A percentile compares a stretch with the other conserved stretches of the same genome.
Evolutionary conservation across 2,797 vertebrate genomes (phyloP).

Genomic region (Argyrosomus regius): DNA sequence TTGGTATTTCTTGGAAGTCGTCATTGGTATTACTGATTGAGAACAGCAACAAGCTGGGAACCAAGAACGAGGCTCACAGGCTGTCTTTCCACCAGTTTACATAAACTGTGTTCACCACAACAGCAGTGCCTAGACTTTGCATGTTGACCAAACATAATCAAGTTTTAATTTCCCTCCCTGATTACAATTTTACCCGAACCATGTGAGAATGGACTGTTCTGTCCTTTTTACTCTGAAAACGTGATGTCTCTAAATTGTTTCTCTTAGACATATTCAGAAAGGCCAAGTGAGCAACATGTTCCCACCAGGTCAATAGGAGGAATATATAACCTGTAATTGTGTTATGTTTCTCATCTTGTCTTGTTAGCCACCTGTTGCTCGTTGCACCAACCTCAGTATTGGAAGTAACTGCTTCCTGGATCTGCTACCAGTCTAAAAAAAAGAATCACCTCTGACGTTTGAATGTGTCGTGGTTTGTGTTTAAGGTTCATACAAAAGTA

Average conservation of each 20-base stretch:
- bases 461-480: neutral
- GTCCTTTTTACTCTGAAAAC: neutral
- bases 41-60: neutral
- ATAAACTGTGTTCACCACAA: neutral
- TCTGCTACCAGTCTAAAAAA: neutral
- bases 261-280: slow-evolving; percentile 23
- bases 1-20: neutral
- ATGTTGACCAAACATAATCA: neutral
- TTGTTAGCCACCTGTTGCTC: slow-evolving; percentile 36
- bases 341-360: slow-evolving; percentile 49
- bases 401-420: slow-evolving; percentile 21
- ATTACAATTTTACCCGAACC: neutral
- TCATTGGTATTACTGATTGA: neutral
- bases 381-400: neutral
- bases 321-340: slow-evolving; percentile 37
- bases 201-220: slow-evolving; percentile 14
- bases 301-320: neutral
- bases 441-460: neutral
- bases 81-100: neutral
- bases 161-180: slow-evolving; percentile 2
- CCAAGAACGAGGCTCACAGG: neutral
- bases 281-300: slow-evolving; percentile 54
- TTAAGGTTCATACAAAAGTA: slow-evolving; percentile 11
- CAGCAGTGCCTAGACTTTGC: neutral
- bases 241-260: neutral